These are phyloP conservation scores for Lepetodrilus schrolli DNA, from an alignment of 2,888 invertebrate species.

Conservation along the genomic window DNA sequence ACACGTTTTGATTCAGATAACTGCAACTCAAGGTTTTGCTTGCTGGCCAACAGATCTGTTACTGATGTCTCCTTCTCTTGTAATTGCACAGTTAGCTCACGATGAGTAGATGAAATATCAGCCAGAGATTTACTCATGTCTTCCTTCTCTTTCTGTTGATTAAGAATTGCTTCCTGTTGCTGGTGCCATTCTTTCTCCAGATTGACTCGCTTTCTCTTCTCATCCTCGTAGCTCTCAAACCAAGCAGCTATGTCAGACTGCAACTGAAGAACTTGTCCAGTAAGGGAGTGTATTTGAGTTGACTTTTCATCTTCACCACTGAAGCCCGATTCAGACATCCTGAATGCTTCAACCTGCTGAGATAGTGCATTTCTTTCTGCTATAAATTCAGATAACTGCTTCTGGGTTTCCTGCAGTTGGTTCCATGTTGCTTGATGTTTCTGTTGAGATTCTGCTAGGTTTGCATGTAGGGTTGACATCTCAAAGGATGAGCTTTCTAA, in stretches of 20 bases:
- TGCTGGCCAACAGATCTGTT: not conserved
- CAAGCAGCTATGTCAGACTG: conserved; percentile 1
- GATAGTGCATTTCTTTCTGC: not conserved
- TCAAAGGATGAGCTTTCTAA: not conserved
- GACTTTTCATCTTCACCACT: not conserved
- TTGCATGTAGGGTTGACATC: not conserved
- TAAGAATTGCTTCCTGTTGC: not conserved
- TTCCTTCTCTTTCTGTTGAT: not conserved
- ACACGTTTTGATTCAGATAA: not conserved
- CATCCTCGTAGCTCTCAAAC: not conserved
- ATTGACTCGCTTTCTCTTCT: not conserved
- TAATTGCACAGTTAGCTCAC: not conserved
- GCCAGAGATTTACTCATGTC: not conserved
- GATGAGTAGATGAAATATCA: not conserved
- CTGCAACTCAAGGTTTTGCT: not conserved
- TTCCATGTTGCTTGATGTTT: not conserved
- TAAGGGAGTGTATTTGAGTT: not conserved
- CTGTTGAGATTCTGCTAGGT: not conserved
- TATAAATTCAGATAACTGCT: not conserved
- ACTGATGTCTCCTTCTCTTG: not conserved
- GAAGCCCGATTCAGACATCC: not conserved
- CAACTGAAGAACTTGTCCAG: not conserved
- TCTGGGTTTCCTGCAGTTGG: not conserved
- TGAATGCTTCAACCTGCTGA: not conserved
- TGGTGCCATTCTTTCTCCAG: not conserved